A percentile compares a stretch with the other conserved stretches of the same genome.
phyloP scores from a whole-genome alignment of 1,140 invertebrate species.

The Caenorhabditis briggsae region DNA sequence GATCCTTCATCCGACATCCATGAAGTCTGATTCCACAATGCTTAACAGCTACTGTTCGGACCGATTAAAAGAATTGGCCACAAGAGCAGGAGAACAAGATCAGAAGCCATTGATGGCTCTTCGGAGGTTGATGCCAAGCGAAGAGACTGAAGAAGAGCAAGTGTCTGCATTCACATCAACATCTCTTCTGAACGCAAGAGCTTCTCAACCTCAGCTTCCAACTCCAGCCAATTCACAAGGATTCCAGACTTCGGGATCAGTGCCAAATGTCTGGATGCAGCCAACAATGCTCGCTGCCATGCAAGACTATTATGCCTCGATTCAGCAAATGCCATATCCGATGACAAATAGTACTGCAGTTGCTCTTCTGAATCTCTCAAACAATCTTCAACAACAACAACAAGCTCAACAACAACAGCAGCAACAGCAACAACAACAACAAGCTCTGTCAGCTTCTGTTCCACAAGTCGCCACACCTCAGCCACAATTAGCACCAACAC shows the following conservation, averaged over 20 bases:
- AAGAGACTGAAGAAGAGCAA: slow-evolving; percentile 64
- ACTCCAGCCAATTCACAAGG: slow-evolving; percentile 54
- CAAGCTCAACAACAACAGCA: slow-evolving; percentile 18
- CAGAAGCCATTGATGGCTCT: slow-evolving; percentile 39
- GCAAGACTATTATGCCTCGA: slow-evolving; percentile 73
- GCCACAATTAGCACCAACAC: slow-evolving; percentile 35
- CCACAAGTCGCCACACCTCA: slow-evolving; percentile 27
- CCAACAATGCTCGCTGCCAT: slow-evolving; percentile 74
- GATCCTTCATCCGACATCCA: slow-evolving; percentile 39
- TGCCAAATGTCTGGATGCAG: slow-evolving; percentile 73
- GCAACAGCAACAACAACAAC: slow-evolving; percentile 15
- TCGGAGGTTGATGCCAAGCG: slow-evolving; percentile 55
- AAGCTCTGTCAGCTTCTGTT: neutral
- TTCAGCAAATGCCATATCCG: slow-evolving; percentile 46
- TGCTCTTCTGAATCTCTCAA: slow-evolving; percentile 65
- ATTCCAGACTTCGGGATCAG: slow-evolving; percentile 43
- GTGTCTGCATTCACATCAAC: slow-evolving; percentile 62
- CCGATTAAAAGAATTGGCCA: slow-evolving; percentile 76
- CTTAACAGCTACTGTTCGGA: slow-evolving; percentile 77
- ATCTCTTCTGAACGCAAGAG: slow-evolving; percentile 48
- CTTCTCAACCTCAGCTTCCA: slow-evolving; percentile 48
- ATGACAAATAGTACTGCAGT: slow-evolving; percentile 66
- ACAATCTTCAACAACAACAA: slow-evolving; percentile 61
- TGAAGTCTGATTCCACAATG: slow-evolving; percentile 68
- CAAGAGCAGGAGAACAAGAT: slow-evolving; percentile 68